Conservation (phyloP, 2,797 vertebrate genomes). For the Muraenolepis orangiensis region DNA sequence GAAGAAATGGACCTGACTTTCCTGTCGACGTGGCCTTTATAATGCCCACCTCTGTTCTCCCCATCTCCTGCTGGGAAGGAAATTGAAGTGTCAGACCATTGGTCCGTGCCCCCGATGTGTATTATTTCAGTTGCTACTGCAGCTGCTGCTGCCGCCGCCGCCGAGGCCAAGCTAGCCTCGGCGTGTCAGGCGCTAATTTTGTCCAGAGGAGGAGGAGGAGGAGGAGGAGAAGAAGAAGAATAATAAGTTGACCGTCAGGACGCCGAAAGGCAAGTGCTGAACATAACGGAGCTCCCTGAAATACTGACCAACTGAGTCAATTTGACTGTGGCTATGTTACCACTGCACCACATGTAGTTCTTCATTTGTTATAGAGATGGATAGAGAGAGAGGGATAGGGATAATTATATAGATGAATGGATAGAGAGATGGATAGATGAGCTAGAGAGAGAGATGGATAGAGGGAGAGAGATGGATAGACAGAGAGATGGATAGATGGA, state of each 20-base stretch:
- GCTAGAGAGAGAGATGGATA: not conserved
- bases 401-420: no score
- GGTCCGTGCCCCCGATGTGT: constrained; percentile 53
- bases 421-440: not conserved
- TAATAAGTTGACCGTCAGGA: no score
- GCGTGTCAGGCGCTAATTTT: constrained; percentile 41
- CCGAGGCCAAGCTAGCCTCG: constrained; percentile 50
- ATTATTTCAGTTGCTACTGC: constrained; percentile 62
- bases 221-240: no score
- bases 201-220: not conserved
- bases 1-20: constrained; percentile 52
- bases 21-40: constrained; percentile 52
- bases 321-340: constrained; percentile 24
- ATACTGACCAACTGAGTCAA: constrained; percentile 32
- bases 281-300: not conserved
- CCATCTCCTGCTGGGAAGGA: constrained; percentile 66
- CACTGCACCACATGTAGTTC: constrained; percentile 34
- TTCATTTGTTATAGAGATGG: no score
- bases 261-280: constrained; percentile 38
- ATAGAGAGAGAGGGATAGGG: not conserved
- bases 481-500: not conserved
- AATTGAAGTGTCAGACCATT: constrained; percentile 73
- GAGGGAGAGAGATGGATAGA: not conserved
- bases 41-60: constrained; percentile 64
- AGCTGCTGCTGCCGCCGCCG: no score